Conservation (phyloP, 2,113 vertebrate species). For the Cettia cetti region DNA sequence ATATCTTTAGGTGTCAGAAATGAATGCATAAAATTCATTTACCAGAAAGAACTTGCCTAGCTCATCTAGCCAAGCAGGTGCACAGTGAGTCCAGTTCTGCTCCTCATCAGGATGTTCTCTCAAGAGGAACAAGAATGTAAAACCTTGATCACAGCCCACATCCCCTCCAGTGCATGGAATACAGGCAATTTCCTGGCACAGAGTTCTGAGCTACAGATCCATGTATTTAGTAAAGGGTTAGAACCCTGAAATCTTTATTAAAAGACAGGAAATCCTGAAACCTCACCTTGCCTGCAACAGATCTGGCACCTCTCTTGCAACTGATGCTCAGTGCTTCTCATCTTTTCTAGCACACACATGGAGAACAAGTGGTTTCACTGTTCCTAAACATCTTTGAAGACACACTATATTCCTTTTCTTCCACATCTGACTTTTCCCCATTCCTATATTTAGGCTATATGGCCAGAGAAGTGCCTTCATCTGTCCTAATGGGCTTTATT, state of each 20-base stretch:
- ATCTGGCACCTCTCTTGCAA: background rate
- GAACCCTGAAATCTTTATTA: background rate
- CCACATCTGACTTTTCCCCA: background rate
- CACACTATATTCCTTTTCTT: background rate
- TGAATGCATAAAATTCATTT: background rate
- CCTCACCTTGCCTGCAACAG: background rate
- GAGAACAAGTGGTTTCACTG: background rate
- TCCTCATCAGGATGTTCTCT: rapidly evolving
- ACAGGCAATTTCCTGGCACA: background rate
- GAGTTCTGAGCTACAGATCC: background rate
- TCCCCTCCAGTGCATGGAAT: background rate
- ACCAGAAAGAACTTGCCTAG: background rate
- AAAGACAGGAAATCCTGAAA: background rate
- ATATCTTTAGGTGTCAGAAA: background rate
- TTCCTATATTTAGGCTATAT: background rate
- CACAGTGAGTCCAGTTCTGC: background rate
- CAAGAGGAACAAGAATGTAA: background rate
- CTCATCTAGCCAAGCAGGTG: background rate
- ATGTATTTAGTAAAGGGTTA: background rate
- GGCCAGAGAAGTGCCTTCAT: background rate
- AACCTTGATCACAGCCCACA: background rate
- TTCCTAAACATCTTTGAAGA: background rate
- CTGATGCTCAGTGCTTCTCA: background rate
- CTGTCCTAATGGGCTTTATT: background rate
- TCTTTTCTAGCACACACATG: background rate